Evolutionary conservation across 1,140 invertebrate species (phyloP).

Genomic region (Brachionus koreanus): DNA sequence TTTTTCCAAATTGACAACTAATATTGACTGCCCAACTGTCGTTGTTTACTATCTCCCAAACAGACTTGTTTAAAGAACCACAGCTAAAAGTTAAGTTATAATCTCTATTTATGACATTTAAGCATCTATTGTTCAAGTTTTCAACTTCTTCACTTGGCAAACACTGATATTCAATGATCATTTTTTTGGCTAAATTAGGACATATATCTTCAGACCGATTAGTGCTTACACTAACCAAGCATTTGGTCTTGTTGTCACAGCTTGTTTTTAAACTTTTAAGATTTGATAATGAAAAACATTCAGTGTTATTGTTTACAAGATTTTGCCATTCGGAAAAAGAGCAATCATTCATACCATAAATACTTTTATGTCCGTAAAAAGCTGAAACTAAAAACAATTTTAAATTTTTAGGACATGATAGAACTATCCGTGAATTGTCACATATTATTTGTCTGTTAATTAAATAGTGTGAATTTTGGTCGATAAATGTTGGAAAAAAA

Average conservation of each 20-base stretch:
- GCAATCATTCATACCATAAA: background rate
- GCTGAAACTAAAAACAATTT: background rate
- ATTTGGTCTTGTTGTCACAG: constrained; percentile 2
- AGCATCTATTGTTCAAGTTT: background rate
- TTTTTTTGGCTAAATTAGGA: constrained; percentile 7
- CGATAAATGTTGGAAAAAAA: background rate
- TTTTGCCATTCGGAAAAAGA: background rate
- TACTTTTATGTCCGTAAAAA: background rate
- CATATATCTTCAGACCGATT: background rate
- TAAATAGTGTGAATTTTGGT: background rate
- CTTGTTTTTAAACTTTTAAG: background rate
- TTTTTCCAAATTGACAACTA: background rate
- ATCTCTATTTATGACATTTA: background rate
- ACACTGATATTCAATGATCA: constrained; percentile 23
- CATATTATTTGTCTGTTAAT: constrained; percentile 3
- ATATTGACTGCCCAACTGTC: background rate
- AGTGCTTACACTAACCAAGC: background rate
- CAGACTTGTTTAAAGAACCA: background rate
- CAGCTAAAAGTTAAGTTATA: background rate
- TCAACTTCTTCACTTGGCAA: background rate
- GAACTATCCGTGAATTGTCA: constrained; percentile 16
- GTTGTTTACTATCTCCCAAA: background rate
- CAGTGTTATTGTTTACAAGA: background rate
- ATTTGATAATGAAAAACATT: background rate
- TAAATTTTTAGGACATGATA: background rate